These are phyloP conservation scores for Melieria picta DNA, from an alignment of 2,888 invertebrate species.

Conservation along the genomic window DNA sequence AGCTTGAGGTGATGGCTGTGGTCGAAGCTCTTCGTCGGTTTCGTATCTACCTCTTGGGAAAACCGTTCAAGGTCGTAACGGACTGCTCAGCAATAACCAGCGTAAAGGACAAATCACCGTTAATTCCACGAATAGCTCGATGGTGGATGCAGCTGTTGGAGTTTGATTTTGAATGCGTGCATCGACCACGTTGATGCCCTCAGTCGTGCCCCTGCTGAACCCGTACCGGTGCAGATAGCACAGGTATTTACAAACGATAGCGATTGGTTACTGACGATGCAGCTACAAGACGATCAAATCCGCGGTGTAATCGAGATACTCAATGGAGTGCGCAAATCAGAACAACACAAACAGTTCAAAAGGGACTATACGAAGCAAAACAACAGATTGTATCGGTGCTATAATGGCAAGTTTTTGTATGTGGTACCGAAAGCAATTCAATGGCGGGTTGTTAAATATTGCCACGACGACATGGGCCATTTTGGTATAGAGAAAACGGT, in stretches of 20 bases:
- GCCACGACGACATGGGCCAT: constrained; percentile 14
- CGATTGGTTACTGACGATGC: constrained; percentile 43
- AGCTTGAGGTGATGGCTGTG: constrained; percentile 56
- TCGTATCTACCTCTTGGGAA: constrained; percentile 53
- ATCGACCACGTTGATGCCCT: constrained; percentile 38
- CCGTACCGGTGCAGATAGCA: background rate
- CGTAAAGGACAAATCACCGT: constrained; percentile 27
- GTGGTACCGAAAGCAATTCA: constrained; percentile 5
- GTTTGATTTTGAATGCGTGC: constrained; percentile 6
- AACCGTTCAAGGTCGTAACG: constrained; percentile 36
- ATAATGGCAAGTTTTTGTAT: background rate
- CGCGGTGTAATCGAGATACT: constrained; percentile 6
- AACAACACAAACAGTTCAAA: background rate
- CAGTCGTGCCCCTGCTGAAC: constrained; percentile 28
- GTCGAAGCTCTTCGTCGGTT: constrained; percentile 55
- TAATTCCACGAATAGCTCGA: constrained; percentile 27
- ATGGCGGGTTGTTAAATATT: constrained; percentile 4
- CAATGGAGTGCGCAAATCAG: background rate
- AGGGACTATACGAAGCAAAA: constrained; percentile 22
- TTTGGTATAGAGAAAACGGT: constrained; percentile 14
- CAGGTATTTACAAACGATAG: constrained; percentile 15
- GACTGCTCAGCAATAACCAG: constrained; percentile 39
- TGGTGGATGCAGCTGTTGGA: constrained; percentile 7
- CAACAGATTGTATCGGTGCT: constrained; percentile 13
- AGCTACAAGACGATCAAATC: constrained; percentile 22